A percentile compares a stretch with the other conserved stretches of the same genome.
phyloP scores from a whole-genome alignment of 1,140 invertebrate species.

The Dinoponera quadriceps region DNA sequence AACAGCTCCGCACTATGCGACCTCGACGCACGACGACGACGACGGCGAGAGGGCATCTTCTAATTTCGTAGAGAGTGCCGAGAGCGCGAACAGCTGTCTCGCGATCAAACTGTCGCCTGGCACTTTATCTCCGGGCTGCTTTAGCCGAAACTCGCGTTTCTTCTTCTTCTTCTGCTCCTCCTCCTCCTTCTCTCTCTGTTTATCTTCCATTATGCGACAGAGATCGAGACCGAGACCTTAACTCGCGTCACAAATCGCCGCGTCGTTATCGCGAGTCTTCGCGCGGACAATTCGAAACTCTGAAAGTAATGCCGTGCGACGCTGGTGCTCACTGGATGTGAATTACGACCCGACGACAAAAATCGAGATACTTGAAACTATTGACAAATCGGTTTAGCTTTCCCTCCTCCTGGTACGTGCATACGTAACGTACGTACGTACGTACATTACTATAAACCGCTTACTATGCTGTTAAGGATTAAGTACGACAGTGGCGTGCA shows the following conservation, averaged over 20 bases:
- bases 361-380: slow-evolving; percentile 47
- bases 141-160: slow-evolving; percentile 20
- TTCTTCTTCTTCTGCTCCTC: too few relatives aligned
- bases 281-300: not conserved
- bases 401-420: not conserved
- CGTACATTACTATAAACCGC: slow-evolving; percentile 59
- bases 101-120: slow-evolving; percentile 59
- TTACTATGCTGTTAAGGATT: slow-evolving; percentile 55
- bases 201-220: not conserved
- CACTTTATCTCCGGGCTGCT: slow-evolving; percentile 57
- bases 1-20: slow-evolving; percentile 44
- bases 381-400: slow-evolving; percentile 58
- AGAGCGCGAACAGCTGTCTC: slow-evolving; percentile 58
- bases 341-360: slow-evolving; percentile 4
- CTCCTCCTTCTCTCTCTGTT: not conserved
- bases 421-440: slow-evolving; percentile 3
- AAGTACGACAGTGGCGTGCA: slow-evolving; percentile 26
- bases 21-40: slow-evolving; percentile 48
- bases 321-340: not conserved
- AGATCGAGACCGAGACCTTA: slow-evolving; percentile 42
- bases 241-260: slow-evolving; percentile 16
- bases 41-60: slow-evolving; percentile 43
- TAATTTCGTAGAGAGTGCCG: slow-evolving; percentile 46
- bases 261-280: not conserved
- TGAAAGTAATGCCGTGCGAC: too few relatives aligned